phyloP scores from a whole-genome alignment of 2,888 invertebrate genomes.

The Cantharis rufa region DNA sequence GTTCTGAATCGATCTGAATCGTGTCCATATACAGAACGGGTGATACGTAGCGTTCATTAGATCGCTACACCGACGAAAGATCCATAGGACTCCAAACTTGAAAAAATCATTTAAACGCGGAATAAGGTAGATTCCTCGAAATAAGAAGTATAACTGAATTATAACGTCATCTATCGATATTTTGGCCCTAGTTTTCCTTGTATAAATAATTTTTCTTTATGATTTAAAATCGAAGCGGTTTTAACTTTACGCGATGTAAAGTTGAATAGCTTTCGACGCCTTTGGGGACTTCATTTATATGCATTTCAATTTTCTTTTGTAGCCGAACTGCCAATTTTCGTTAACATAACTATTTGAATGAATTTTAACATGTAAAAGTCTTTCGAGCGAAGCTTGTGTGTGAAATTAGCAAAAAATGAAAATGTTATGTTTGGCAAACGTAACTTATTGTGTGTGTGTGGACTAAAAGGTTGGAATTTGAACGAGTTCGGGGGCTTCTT shows the following conservation, averaged over 20 bases:
- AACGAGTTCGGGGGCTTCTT: conserved; percentile 31
- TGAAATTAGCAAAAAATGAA: conserved; percentile 9
- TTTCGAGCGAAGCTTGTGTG: neutral
- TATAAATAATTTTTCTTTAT: neutral
- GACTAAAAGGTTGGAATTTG: conserved; percentile 29
- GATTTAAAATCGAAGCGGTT: neutral
- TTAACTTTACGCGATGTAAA: neutral
- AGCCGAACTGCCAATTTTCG: conserved; percentile 27
- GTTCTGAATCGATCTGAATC: neutral
- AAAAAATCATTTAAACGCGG: too few relatives aligned
- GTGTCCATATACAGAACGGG: too few relatives aligned
- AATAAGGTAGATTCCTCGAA: too few relatives aligned
- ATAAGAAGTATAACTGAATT: too few relatives aligned
- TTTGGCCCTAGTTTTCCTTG: too few relatives aligned
- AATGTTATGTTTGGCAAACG: conserved; percentile 24
- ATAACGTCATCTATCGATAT: too few relatives aligned
- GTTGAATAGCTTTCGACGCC: conserved; percentile 18
- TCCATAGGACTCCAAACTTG: too few relatives aligned
- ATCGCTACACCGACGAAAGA: too few relatives aligned
- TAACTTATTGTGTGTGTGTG: conserved; percentile 26
- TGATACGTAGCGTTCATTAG: neutral
- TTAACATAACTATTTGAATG: conserved; percentile 26
- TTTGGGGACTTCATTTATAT: conserved; percentile 35
- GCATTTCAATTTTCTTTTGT: conserved; percentile 36
- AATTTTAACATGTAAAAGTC: conserved; percentile 11